Evolutionary conservation across 1,140 invertebrate genomes (phyloP), one percentile per base, ranked within the genome.

Genomic region (Drosophila grimshawi): DNA sequence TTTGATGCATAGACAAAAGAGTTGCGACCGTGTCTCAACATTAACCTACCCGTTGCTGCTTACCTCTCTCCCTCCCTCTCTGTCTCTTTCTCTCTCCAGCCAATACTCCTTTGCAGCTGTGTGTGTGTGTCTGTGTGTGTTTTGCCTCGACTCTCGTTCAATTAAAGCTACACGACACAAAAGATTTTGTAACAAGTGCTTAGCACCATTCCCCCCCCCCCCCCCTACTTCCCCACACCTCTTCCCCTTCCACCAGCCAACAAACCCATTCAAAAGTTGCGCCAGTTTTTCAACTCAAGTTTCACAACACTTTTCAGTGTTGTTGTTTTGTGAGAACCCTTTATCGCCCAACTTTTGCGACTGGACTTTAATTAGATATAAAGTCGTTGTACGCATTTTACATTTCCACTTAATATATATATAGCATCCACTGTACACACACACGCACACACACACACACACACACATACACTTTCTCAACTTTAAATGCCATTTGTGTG

Each of bases 1-100:
- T 88, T 88, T 88, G 85, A 88, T 89, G 74, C 46, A 76, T 85
- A 89, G 80, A 89, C 80, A 83, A 89, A 88, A 88, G 85, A 88
- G 85, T 88, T 89, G 85, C 66, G 76, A 66, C 64, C 59, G 29
- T 67, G 64, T 52, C 37, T 59, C 19, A 19, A 19, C 19, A 19
- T 19, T 19, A 19, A 19, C 19, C 19, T 19, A 19, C 19, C 19
- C 19, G 19, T 19, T 19, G 19, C 19, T 19, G 19, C 19, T 19
- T 19, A 19, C 19, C 61, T 63, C 46, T 35, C 35, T n/a, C 10
- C 33, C 49, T 55, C n/a, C 6, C 2, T 3, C 32, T 39, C 33
- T 30, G 7, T 41, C 19, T 39, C n/a, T 33, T 39, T 11, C 37
- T 2, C 39, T 43, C 27, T 57, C 32, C 45, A 46, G 60, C 57